Evolutionary conservation across 2,888 invertebrate genomes (phyloP).

Genomic region (Erpobdella octoculata): DNA sequence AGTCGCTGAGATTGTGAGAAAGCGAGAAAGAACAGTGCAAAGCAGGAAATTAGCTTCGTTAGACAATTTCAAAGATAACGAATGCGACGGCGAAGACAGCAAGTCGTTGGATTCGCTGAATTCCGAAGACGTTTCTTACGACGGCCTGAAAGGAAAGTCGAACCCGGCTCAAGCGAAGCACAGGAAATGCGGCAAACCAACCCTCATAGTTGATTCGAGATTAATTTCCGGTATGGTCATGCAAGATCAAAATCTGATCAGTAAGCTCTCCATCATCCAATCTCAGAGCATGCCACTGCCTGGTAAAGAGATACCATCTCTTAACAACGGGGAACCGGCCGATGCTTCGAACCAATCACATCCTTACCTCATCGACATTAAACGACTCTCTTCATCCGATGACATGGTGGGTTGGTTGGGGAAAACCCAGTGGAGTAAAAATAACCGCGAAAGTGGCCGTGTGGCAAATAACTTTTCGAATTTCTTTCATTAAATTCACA

Average conservation of each 20-base stretch:
- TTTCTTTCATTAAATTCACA: no score
- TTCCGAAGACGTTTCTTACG: neutral
- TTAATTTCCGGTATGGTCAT: neutral
- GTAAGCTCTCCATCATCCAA: neutral
- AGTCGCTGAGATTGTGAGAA: no score
- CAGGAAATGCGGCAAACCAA: neutral
- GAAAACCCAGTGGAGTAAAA: no score
- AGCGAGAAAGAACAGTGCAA: no score
- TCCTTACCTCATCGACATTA: neutral
- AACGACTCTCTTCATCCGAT: neutral
- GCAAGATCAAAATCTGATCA: neutral
- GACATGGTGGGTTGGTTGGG: constrained; percentile 14
- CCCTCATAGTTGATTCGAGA: neutral
- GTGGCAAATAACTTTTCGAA: no score
- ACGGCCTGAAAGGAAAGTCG: neutral
- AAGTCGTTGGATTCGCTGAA: neutral
- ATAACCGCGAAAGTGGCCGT: no score
- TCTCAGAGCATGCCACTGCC: neutral
- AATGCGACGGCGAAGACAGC: neutral
- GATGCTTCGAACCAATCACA: neutral
- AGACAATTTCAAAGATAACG: no score
- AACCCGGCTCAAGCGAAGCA: neutral
- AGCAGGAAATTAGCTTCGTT: no score
- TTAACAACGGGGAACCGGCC: neutral
- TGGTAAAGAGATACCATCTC: neutral